Base-by-base conservation (phyloP, 2,113 vertebrate genomes). In the Misgurnus mizolepis region DNA sequence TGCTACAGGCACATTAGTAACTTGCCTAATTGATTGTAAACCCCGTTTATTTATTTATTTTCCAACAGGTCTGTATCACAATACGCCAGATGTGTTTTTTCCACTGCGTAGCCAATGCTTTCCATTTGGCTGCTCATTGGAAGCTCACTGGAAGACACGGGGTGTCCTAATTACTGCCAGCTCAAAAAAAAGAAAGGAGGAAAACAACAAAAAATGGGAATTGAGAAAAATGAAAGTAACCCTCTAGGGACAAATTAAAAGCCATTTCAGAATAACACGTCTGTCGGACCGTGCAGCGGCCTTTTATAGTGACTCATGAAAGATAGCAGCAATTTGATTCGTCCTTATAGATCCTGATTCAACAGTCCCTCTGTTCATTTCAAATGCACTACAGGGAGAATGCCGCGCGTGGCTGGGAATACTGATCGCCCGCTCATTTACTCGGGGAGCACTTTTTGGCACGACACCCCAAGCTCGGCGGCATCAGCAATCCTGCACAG, bases 381-480 rank as follows among this genome's bases (percentile, higher is more conserved):
- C 61, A 71, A 78, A 80, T 77, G 66, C 77, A 76, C 72, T 55
- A 80, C 68, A 79, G 80, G 60, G 76, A 80, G 67, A 76, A 66
- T 73, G 69, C 67, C 15, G 67, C 15, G 67, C 83, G 76, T 85
- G 77, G 80, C 55, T 61, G 49, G 60, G 83, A 80, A 85, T 85
- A 82, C 80, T 85, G 72, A 82, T 85, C 49, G 34, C 72, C 27
- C 64, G 75, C 68, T 82, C 71, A 77, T 85, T 85, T 82, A 72
- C 83, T 82, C 72, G 53, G 76, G 65, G 76, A 69, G 74, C 78
- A 82, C 83, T 77, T 82, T 80, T 82, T 85, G 83, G 83, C 83
- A 80, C 71, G 55, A 67, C 76, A 76, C 53, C 65, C 45, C 53
- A 45, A 72, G 76, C 77, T 85, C 74, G 76, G 73, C 76, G 76